Percentiles rank a stretch among this genome's conserved stretches.
Evolutionary conservation across 2,888 invertebrate species (phyloP).

Genomic region (Leucoptera coffeella): DNA sequence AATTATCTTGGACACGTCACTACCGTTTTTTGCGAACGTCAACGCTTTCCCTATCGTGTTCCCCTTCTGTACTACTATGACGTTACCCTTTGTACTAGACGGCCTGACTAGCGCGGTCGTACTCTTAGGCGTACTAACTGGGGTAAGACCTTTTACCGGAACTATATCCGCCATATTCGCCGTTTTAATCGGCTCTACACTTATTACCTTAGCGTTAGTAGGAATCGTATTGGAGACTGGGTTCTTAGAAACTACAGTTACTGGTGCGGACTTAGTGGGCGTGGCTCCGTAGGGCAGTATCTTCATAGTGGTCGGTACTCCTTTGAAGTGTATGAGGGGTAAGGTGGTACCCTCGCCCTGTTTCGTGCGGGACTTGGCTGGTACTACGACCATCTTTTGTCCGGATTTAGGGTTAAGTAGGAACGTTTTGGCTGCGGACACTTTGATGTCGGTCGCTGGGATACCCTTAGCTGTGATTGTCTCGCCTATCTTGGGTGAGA

Average conservation of each 20-base stretch:
- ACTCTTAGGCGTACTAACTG: constrained; percentile 28
- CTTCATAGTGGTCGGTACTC: constrained; percentile 39
- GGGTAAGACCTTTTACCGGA: constrained; percentile 33
- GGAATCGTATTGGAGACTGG: neutral
- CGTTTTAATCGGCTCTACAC: constrained; percentile 23
- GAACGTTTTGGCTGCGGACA: constrained; percentile 35
- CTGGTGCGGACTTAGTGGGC: constrained; percentile 17
- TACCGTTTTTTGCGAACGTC: constrained; percentile 38
- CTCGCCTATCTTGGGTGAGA: constrained; percentile 23
- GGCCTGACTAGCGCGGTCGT: constrained; percentile 37
- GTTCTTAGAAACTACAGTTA: constrained; percentile 22
- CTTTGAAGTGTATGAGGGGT: constrained; percentile 39
- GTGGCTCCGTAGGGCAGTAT: constrained; percentile 24
- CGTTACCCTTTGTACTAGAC: constrained; percentile 45
- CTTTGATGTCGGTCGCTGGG: constrained; percentile 41
- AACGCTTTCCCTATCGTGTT: constrained; percentile 42
- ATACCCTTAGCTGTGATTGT: constrained; percentile 36
- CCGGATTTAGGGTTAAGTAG: constrained; percentile 43
- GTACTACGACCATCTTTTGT: constrained; percentile 45
- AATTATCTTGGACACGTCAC: constrained; percentile 44
- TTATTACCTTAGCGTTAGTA: constrained; percentile 1
- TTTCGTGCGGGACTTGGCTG: constrained; percentile 34
- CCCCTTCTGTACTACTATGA: constrained; percentile 57
- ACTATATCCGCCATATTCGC: constrained; percentile 42
- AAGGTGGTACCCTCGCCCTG: constrained; percentile 23